Conservation (phyloP, 2,888 invertebrate genomes). For the Frankliniella intonsa region DNA sequence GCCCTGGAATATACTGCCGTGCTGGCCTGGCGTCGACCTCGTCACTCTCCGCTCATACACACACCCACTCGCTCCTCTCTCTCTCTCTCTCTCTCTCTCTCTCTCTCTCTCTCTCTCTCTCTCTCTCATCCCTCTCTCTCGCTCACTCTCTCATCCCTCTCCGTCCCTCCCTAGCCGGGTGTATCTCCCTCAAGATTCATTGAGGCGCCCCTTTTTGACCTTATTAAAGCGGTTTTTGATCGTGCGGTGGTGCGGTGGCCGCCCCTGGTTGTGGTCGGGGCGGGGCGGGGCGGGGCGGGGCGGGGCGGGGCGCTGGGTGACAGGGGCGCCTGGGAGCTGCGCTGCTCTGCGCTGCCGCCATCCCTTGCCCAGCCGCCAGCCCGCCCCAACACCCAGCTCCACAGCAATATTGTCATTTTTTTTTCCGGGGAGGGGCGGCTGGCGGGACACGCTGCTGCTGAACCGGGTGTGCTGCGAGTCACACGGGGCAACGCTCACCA, state of each 20-base stretch:
- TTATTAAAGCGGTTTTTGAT: constrained; percentile 21
- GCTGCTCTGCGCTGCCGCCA: not conserved
- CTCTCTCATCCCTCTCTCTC: not conserved
- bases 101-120: constrained; percentile 1
- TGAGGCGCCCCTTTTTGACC: not conserved
- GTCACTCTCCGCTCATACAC: not conserved
- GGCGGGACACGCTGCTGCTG: not conserved
- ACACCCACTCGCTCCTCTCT: not conserved
- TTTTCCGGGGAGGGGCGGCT: not conserved
- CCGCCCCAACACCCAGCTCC: not conserved
- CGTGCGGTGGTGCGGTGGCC: not conserved
- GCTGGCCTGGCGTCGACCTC: not conserved
- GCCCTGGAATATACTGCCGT: not conserved
- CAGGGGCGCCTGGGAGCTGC: too few relatives aligned
- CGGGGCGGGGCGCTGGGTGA: not conserved
- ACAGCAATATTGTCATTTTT: constrained; percentile 22
- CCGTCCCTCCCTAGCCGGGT: not conserved
- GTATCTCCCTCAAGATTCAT: not conserved
- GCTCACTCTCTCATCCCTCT: not conserved
- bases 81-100: not conserved
- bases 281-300: not conserved
- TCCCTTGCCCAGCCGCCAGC: not conserved
- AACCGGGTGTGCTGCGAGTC: not conserved
- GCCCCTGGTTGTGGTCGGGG: not conserved
- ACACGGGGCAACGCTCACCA: not conserved